phyloP scores from a whole-genome alignment of 1,140 invertebrate genomes.

The Teleogryllus occipitalis region DNA sequence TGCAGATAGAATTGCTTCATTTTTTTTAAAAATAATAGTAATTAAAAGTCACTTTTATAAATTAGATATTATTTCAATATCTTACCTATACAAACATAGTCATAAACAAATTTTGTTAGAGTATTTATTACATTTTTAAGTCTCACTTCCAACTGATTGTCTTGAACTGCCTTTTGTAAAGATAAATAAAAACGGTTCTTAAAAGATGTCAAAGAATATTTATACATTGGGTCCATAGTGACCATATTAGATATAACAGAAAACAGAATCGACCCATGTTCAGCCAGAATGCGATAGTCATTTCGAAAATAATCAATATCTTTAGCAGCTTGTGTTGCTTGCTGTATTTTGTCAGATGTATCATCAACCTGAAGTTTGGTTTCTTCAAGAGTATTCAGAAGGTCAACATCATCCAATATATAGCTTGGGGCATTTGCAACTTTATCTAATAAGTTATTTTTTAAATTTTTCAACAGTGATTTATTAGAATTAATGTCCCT shows the following conservation, averaged over 20 bases:
- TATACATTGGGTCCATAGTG: slow-evolving; percentile 79
- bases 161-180: slow-evolving; percentile 65
- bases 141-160: slow-evolving; percentile 58
- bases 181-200: slow-evolving; percentile 72
- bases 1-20: no score
- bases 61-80: background rate
- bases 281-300: slow-evolving; percentile 71
- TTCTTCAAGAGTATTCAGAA: slow-evolving; percentile 77
- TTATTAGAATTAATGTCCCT: slow-evolving; percentile 80
- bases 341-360: slow-evolving; percentile 47
- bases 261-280: slow-evolving; percentile 77
- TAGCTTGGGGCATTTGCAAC: slow-evolving; percentile 75
- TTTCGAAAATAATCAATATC: slow-evolving; percentile 76
- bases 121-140: slow-evolving; percentile 73
- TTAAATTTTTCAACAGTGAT: slow-evolving; percentile 66
- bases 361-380: slow-evolving; percentile 75
- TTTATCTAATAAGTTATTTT: slow-evolving; percentile 72
- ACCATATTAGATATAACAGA: slow-evolving; percentile 83
- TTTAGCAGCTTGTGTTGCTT: slow-evolving; percentile 59
- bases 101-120: slow-evolving; percentile 77
- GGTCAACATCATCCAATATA: slow-evolving; percentile 82
- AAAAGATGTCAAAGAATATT: slow-evolving; percentile 75
- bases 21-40: background rate
- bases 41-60: background rate
- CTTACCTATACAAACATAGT: slow-evolving; percentile 76